Evolutionary conservation across 2,113 vertebrate species (phyloP), one percentile per base, ranked within the genome.

Genomic region (Bujurquina vittata): DNA sequence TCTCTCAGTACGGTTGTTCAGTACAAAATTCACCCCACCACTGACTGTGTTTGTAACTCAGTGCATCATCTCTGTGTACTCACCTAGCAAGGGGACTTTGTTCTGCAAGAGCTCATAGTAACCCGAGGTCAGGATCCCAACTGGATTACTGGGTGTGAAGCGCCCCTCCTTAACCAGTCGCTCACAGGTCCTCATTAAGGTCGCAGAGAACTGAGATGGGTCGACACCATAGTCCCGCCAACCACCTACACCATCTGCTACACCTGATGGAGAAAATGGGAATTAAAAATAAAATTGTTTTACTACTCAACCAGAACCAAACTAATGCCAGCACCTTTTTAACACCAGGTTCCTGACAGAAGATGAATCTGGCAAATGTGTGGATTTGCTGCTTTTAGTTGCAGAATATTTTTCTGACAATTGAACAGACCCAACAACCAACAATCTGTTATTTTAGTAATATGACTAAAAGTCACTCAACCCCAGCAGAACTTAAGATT

Each of bases 191-290:
- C 95, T 95, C 98, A 99, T 99, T 31, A 99, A 95, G 85, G 98
- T 99, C 93, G 97, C 97, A 79, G 98, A 99, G 95, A 99, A 99
- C 95, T 99, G 98, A 83, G 98, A 99, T 0, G 98, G 98, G 90
- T 99, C 98, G 3, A 99, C 98, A 3, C 98, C 98, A 14, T 99
- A 99, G 95, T 99, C 98, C 75, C 98, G 95, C 98, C 98, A 99
- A 89, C 98, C 98, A 20, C 98, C 98, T 0, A 99, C 98, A 1
- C 98, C 98, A 91, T 99, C 98, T 29, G 98, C 98, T 54, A 99
- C 98, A 15, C 98, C 98, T 99, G 85, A 65, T 75, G 86, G 40
- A 67, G 20, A 49, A 79, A 74, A 57, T 6, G 14, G 59, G 52
- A 77, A 22, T 72, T 54, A 11, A 40, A 69, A 69, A 26, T 26